Conservation (phyloP, 2,888 invertebrate genomes). For the Stramonita haemastoma region DNA sequence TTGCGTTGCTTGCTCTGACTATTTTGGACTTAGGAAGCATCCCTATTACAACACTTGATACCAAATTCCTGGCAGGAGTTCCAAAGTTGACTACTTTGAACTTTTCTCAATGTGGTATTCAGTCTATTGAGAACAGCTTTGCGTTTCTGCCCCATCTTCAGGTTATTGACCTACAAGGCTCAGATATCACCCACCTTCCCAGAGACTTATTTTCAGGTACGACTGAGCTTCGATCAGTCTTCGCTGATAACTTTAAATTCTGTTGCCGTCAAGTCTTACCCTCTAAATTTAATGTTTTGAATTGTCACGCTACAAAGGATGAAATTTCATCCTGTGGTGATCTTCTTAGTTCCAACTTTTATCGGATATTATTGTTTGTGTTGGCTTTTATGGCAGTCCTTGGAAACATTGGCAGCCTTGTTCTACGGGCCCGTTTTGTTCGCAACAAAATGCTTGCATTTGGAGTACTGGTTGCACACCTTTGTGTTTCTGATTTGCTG, state of each 20-base stretch:
- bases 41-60: not conserved
- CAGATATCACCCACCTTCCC: not conserved
- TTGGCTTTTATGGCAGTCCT: conserved; percentile 9
- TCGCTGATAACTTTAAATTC: conserved; percentile 28
- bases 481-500: conserved; percentile 46
- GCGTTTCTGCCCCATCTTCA: not conserved
- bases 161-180: not conserved
- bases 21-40: conserved; percentile 36
- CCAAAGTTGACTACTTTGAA: conserved; percentile 20
- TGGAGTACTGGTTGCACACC: conserved; percentile 40
- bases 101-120: not conserved
- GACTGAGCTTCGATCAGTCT: not conserved
- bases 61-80: not conserved
- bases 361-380: conserved; percentile 20
- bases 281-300: not conserved
- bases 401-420: conserved; percentile 26
- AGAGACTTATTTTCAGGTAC: not conserved
- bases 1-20: not conserved
- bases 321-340: conserved; percentile 39
- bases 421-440: conserved; percentile 14
- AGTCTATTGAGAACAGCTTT: not conserved
- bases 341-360: not conserved
- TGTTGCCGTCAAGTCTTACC: conserved; percentile 22
- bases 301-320: conserved; percentile 13
- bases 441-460: not conserved